Evolutionary conservation across 2,888 invertebrate species (phyloP).

Genomic region (Miltochrista miniata): DNA sequence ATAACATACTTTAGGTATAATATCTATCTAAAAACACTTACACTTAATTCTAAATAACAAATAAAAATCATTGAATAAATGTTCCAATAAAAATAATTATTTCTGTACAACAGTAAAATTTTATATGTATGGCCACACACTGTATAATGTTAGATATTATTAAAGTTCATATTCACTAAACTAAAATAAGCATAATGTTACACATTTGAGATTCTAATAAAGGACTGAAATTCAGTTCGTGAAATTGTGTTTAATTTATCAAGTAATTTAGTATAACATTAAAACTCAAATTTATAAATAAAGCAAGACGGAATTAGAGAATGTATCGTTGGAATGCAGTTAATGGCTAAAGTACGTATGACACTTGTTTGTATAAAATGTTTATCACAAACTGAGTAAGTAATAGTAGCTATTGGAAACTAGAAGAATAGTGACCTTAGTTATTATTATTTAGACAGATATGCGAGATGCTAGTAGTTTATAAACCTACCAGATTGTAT

Average conservation of each 20-base stretch:
- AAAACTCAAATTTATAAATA: neutral
- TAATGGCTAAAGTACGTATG: neutral
- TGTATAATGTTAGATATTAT: slow-evolving; percentile 17
- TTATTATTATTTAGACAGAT: too few relatives aligned
- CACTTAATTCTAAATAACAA: slow-evolving; percentile 2
- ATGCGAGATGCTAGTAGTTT: too few relatives aligned
- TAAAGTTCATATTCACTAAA: neutral
- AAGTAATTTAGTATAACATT: neutral
- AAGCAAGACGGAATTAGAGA: too few relatives aligned
- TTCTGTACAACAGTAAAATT: slow-evolving; percentile 37
- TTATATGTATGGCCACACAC: slow-evolving; percentile 39
- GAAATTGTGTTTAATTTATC: neutral
- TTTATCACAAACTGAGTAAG: neutral
- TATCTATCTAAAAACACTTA: neutral
- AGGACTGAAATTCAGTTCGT: neutral
- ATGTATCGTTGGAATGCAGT: too few relatives aligned
- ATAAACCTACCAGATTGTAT: too few relatives aligned
- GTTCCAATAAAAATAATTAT: slow-evolving; percentile 22
- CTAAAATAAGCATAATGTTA: neutral
- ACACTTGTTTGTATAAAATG: neutral
- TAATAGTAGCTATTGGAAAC: too few relatives aligned
- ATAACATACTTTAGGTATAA: neutral
- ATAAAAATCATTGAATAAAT: slow-evolving; percentile 8
- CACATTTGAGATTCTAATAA: neutral
- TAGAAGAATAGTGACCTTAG: too few relatives aligned